phyloP scores from a whole-genome alignment of 2,113 vertebrate species.

The Burhinus bistriatus region DNA sequence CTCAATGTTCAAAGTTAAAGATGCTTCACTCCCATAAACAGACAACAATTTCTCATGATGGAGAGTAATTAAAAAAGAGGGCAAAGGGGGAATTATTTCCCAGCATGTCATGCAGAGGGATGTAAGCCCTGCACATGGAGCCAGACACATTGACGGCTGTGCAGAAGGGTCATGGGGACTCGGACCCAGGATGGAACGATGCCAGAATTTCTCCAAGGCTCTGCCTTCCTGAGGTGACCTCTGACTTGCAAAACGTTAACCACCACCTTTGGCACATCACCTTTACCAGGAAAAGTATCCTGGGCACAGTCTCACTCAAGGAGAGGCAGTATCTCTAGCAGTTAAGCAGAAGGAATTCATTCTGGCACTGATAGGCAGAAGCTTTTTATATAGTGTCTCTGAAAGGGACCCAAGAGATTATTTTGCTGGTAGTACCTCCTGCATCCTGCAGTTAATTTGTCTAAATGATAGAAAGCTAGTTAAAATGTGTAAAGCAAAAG shows the following conservation, averaged over 20 bases:
- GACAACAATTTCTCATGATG: background rate
- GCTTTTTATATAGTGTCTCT: background rate
- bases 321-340: background rate
- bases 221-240: background rate
- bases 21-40: background rate
- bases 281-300: background rate
- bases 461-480: background rate
- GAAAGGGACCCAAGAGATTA: background rate
- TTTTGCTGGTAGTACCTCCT: background rate
- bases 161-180: background rate
- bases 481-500: background rate
- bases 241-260: background rate
- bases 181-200: rapidly evolving
- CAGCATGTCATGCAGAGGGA: background rate
- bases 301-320: background rate
- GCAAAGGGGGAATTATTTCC: background rate
- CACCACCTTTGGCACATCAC: background rate
- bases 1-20: background rate
- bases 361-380: background rate
- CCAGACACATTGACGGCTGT: background rate
- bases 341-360: background rate
- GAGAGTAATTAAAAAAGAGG: background rate
- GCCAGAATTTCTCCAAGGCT: background rate
- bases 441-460: background rate
- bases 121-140: background rate